These are phyloP conservation scores for Cryptotermes secundus DNA, from an alignment of 1,140 invertebrate genomes.

Conservation along the genomic window DNA sequence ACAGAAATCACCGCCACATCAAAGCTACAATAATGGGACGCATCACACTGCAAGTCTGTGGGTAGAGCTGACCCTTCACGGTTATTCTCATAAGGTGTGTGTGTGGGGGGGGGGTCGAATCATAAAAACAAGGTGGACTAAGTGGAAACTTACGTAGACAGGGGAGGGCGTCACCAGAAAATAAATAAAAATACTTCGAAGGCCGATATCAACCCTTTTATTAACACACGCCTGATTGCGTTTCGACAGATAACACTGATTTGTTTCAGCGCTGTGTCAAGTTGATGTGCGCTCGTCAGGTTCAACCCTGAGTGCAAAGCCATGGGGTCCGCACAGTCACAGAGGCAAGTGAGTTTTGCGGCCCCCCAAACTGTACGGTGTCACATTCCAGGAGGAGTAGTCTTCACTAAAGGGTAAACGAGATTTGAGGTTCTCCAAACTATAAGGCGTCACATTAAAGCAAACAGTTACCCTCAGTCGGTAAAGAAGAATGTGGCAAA, in stretches of 20 bases:
- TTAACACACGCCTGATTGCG: not conserved
- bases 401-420: too few relatives aligned
- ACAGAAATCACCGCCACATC: not conserved
- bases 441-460: too few relatives aligned
- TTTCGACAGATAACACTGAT: not conserved
- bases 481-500: too few relatives aligned
- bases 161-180: not conserved
- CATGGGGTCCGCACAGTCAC: too few relatives aligned
- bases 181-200: not conserved
- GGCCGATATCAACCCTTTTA: not conserved
- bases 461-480: too few relatives aligned
- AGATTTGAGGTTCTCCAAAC: too few relatives aligned
- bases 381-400: too few relatives aligned
- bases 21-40: not conserved
- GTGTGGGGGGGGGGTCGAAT: not conserved
- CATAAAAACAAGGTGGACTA: not conserved
- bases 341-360: too few relatives aligned
- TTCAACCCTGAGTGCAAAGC: too few relatives aligned
- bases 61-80: not conserved
- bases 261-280: not conserved
- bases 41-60: not conserved
- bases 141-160: slow-evolving; percentile 7
- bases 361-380: too few relatives aligned
- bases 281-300: not conserved
- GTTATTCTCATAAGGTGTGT: not conserved